Base-by-base conservation (phyloP, 64 coral and sea anemone genomes). In the Montipora foliosa region DNA sequence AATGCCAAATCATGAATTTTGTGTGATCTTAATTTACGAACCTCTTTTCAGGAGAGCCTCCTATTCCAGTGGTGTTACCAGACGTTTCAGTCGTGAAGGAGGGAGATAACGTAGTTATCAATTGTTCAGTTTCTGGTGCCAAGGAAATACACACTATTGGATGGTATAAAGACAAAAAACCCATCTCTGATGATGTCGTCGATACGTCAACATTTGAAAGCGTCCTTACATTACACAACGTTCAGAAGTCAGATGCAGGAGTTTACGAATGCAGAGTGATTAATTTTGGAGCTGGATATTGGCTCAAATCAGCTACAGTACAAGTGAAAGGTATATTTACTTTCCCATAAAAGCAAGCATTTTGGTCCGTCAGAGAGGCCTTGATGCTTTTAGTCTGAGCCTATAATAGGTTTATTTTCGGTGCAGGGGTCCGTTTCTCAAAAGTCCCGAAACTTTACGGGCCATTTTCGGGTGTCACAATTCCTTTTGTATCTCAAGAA, bases 191-290 rank as follows among this genome's bases (percentile, higher is more conserved):
- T 67, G 9, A 72, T 4, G 6, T 24, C 4, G 66, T 71, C 8
- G 13, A 46, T 2, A 71, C 19, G 10, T 22, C 44, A 1, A 29
- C 16, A n/a, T 71, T 13, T 22, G 16, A 6, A 5, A 86, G 82
- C 44, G 8, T 50, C 2, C 78, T 93, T 5, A 57, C 8, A 2
- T 12, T 93, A 5, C 47, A 46, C 1, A 60, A 88, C 57, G 92
- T 88, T 19, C 70, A 16, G 1, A 24, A 79, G 14, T 72, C 64
- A 1, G 84, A 93, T 25, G 83, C 76, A 12, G 92, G 92, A 29
- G 29, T 17, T 24, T 93, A 93, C 24, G 86, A 79, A 50, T 93
- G 92, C 22, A 67, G 77, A 50, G 66, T 67, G 3, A 48, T 49
- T 15, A 64, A 86, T 72, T 86, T 86, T 71, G 82, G 82, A 5